These are phyloP conservation scores for Paramormyrops kingsleyae DNA, from an alignment of 2,113 vertebrate species.

Conservation along the genomic window DNA sequence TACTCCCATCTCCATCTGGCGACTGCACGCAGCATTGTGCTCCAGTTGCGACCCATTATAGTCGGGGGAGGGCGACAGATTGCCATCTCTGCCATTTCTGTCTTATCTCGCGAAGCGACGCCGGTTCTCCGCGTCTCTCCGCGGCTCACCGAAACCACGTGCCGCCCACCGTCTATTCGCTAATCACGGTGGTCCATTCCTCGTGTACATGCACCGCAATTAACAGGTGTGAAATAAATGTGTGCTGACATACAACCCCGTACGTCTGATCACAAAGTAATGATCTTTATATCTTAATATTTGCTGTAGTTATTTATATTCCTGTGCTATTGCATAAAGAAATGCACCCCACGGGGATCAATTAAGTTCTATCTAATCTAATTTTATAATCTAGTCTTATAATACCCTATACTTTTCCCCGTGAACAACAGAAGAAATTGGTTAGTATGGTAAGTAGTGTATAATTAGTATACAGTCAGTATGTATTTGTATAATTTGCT, in stretches of 20 bases:
- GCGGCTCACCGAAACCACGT: background rate
- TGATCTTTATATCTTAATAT: background rate
- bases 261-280: background rate
- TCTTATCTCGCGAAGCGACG: background rate
- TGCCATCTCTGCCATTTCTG: background rate
- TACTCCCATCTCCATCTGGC: slow-evolving; percentile 1
- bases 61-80: slow-evolving; percentile 9
- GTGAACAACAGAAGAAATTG: background rate
- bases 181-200: background rate
- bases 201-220: background rate
- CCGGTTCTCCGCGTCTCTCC: background rate
- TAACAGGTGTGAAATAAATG: background rate
- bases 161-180: background rate
- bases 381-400: background rate
- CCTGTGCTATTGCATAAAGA: background rate
- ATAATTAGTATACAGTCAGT: background rate
- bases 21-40: background rate
- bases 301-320: background rate
- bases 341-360: background rate
- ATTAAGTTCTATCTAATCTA: background rate
- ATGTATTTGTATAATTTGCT: background rate
- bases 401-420: background rate
- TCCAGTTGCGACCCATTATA: slow-evolving; percentile 10
- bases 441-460: background rate
- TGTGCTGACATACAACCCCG: background rate